Conservation (phyloP, 2,888 invertebrate genomes). For the Scaptomyza caliginosa region DNA sequence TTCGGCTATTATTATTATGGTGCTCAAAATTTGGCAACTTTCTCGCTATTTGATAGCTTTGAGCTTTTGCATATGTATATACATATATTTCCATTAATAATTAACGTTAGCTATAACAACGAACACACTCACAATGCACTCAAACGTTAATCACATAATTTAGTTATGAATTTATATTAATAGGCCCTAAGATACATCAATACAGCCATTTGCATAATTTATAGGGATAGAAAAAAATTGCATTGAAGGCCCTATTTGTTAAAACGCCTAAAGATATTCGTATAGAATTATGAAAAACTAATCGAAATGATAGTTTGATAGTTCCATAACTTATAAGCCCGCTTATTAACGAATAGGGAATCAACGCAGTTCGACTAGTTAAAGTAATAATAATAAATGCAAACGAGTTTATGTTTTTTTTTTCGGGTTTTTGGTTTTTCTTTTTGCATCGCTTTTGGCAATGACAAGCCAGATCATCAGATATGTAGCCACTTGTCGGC, state of each 20-base stretch:
- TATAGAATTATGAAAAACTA: constrained; percentile 1
- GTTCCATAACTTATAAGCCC: not conserved
- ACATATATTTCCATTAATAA: not conserved
- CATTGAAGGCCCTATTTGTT: not conserved
- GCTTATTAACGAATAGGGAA: not conserved
- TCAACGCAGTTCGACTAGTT: not conserved
- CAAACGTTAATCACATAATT: not conserved
- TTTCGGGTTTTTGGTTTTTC: not conserved
- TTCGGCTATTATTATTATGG: not conserved
- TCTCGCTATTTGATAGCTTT: constrained; percentile 1
- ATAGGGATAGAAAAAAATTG: not conserved
- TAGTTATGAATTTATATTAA: not conserved
- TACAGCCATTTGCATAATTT: constrained; percentile 3
- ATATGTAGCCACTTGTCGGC: constrained; percentile 7
- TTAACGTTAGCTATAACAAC: not conserved
- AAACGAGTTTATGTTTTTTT: not conserved
- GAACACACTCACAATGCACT: constrained; percentile 1
- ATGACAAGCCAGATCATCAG: constrained; percentile 35
- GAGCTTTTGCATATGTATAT: not conserved
- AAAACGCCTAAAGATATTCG: not conserved
- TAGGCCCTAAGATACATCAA: not conserved
- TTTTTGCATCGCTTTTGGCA: constrained; percentile 32
- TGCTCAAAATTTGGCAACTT: constrained; percentile 11
- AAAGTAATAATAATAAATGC: not conserved
- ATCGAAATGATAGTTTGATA: not conserved